phyloP scores from a whole-genome alignment of 2,113 vertebrate species.

The Steatornis caripensis region DNA sequence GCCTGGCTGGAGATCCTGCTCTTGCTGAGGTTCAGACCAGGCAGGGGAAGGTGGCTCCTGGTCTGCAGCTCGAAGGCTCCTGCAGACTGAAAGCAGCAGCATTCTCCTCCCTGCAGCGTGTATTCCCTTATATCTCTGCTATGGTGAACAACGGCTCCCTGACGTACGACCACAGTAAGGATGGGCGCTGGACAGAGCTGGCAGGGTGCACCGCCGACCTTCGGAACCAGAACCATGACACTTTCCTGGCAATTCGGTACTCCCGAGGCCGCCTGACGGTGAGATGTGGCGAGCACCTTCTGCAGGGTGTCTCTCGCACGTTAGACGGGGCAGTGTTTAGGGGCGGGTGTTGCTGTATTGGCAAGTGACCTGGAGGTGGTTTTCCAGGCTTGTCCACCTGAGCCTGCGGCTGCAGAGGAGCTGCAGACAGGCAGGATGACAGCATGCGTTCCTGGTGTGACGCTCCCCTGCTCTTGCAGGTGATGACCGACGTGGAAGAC shows the following conservation, averaged over 20 bases:
- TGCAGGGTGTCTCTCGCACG: rapidly evolving
- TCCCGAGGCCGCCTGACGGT: slow-evolving; percentile 94
- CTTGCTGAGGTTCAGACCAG: background rate
- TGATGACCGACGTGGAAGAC: slow-evolving; percentile 94
- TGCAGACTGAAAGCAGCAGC: background rate
- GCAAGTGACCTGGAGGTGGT: background rate
- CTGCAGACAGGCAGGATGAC: background rate
- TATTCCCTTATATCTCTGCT: slow-evolving; percentile 93
- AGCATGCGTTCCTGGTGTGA: rapidly evolving
- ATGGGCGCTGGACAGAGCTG: slow-evolving; percentile 88
- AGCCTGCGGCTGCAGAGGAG: background rate
- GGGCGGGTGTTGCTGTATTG: background rate
- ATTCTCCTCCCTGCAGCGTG: slow-evolving; percentile 72
- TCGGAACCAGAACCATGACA: slow-evolving; percentile 91
- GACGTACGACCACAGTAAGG: slow-evolving; percentile 93
- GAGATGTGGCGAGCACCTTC: background rate
- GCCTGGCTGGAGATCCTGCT: background rate
- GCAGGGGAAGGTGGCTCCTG: background rate
- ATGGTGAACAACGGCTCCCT: slow-evolving; percentile 97
- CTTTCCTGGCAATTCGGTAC: slow-evolving; percentile 94
- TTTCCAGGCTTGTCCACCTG: background rate
- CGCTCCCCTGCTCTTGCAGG: slow-evolving; percentile 53
- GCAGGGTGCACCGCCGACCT: slow-evolving; percentile 91
- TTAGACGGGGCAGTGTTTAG: background rate
- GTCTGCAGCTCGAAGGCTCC: background rate